These are phyloP conservation scores for Scomber scombrus DNA, from an alignment of 2,113 vertebrate genomes.

Conservation along the genomic window DNA sequence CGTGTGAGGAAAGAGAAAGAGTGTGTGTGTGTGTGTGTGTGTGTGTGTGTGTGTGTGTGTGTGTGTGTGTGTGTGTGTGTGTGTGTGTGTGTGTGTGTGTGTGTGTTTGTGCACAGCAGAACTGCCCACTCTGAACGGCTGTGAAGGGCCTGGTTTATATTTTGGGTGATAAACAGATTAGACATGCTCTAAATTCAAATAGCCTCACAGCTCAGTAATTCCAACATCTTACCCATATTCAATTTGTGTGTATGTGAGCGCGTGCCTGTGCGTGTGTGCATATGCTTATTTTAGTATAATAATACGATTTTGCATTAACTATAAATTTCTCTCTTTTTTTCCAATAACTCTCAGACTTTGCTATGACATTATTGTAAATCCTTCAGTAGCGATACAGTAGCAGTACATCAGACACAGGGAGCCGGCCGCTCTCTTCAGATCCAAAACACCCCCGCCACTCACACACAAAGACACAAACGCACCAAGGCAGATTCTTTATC, in stretches of 20 bases:
- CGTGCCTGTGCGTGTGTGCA: not conserved
- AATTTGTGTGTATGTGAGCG: not conserved
- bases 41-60: not conserved
- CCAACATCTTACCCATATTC: constrained; percentile 12
- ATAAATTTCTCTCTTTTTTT: constrained; percentile 36
- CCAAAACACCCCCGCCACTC: constrained; percentile 34
- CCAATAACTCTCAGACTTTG: constrained; percentile 20
- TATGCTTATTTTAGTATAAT: constrained; percentile 52
- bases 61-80: constrained; percentile 1
- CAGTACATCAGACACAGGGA: constrained; percentile 44
- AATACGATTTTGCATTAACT: constrained; percentile 50
- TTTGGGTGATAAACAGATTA: constrained; percentile 62
- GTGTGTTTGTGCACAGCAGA: constrained; percentile 5
- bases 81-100: no score
- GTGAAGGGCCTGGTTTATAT: constrained; percentile 41
- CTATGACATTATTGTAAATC: constrained; percentile 68
- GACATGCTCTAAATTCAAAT: constrained; percentile 66
- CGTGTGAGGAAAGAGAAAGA: not conserved
- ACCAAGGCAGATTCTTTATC: constrained; percentile 24
- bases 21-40: not conserved
- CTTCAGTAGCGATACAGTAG: constrained; percentile 35
- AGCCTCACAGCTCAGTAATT: constrained; percentile 51
- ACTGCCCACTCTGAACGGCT: constrained; percentile 42
- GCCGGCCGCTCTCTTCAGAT: constrained; percentile 1
- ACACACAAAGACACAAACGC: not conserved